Conservation (phyloP, 2,888 invertebrate genomes). For the Drosophila mimetica region DNA sequence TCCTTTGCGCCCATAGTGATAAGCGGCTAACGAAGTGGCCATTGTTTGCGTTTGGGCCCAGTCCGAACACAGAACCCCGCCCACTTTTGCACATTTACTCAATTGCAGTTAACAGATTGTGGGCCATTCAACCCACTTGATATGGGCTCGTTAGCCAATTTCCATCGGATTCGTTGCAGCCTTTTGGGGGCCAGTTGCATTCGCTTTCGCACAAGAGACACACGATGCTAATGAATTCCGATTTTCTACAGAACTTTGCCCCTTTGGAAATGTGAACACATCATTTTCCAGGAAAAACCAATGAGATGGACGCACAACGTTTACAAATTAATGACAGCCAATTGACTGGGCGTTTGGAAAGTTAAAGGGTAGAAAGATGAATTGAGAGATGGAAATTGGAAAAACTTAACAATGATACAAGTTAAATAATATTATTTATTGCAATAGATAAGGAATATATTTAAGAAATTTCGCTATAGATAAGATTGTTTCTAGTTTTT, state of each 20-base stretch:
- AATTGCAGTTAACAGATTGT: constrained; percentile 47
- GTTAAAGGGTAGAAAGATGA: neutral
- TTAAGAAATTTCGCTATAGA: neutral
- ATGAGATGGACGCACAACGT: constrained; percentile 4
- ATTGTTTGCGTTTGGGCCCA: constrained; percentile 40
- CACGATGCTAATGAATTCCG: constrained; percentile 12
- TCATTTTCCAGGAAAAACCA: constrained; percentile 4
- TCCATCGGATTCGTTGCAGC: constrained; percentile 52
- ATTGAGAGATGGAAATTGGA: neutral
- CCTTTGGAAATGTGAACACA: neutral
- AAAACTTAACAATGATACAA: neutral
- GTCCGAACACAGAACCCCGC: constrained; percentile 4
- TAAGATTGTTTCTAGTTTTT: too few relatives aligned
- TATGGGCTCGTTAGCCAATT: constrained; percentile 14
- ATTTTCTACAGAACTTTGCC: constrained; percentile 9
- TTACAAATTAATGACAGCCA: constrained; percentile 18
- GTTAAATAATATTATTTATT: neutral
- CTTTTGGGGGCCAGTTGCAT: constrained; percentile 55
- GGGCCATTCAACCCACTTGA: constrained; percentile 49
- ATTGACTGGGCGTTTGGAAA: constrained; percentile 18
- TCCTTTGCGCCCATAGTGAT: constrained; percentile 44
- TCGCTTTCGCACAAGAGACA: constrained; percentile 3
- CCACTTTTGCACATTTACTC: constrained; percentile 8
- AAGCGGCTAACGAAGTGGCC: constrained; percentile 68
- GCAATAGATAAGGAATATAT: too few relatives aligned